Evolutionary conservation across 2,113 vertebrate genomes (phyloP), one percentile per base, ranked within the genome.

Genomic region (Andinoacara biseriatus): DNA sequence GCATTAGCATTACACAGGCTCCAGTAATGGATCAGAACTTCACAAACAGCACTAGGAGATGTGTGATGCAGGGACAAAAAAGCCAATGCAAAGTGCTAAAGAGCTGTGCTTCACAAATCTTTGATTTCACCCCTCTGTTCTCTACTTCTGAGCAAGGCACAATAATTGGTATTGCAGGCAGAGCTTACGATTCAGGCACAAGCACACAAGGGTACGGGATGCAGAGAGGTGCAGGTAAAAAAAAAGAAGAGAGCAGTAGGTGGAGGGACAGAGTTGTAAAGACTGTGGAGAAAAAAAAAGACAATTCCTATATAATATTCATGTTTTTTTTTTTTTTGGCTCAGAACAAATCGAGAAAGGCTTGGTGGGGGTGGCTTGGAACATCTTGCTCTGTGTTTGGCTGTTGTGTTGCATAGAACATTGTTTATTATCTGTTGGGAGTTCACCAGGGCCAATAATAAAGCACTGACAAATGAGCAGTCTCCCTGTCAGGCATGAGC

Each of bases 151-250:
- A 86, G 76, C 67, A 56, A 35, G 9, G 78, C 65, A 74, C 78
- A 84, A 77, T 91, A 90, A 90, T 90, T 93, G 83, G 88, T 75
- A 86, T 80, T 81, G 89, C 88, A 67, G 82, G 76, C 85, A 59
- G 76, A 35, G 61, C 57, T 78, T 84, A 85, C 88, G 85, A 83
- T 83, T 87, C 79, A 81, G 74, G 43, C 46, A 20, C 61, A 84
- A 67, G 84, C 84, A 89, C 59, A 79, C 83, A 90, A 56, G 54
- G 78, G 86, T 76, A 83, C 31, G 1, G 18, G 46, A 72, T 72
- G 26, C 35, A 59, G 58, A 60, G 81, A 74, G 59, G 29, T 38
- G 24, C 43, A 80, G 40, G 84, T 79, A 62, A 74, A 74, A 81
- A 78, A 84, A 56, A 61, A 58, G 62, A 65, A 76, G 43, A 80